These are phyloP conservation scores for Epizoanthus scotinus DNA, from an alignment of 92 coral and sea anemone species.

Conservation along the genomic window DNA sequence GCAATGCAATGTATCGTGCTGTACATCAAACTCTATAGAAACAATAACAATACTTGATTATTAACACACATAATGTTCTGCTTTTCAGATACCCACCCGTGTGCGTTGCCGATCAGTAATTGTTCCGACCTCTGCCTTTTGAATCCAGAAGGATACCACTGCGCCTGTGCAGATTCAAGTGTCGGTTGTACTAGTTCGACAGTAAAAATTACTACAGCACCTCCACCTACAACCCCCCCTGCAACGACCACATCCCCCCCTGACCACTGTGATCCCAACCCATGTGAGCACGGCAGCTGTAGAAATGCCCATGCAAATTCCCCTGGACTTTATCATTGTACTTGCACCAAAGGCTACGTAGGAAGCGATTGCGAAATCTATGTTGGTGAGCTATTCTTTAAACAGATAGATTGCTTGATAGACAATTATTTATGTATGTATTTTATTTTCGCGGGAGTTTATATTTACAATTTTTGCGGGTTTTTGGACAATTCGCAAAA, in stretches of 20 bases:
- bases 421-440: too few relatives aligned
- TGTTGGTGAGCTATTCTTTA: neutral
- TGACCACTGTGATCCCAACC: neutral
- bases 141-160: conserved; percentile 38
- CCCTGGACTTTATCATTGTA: neutral
- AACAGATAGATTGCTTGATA: neutral
- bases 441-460: too few relatives aligned
- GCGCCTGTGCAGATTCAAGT: conserved; percentile 36
- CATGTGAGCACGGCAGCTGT: neutral
- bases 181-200: conserved; percentile 24
- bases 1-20: neutral
- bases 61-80: neutral
- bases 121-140: conserved; percentile 37
- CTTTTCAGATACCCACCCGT: conserved; percentile 37
- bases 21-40: neutral
- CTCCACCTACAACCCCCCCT: conserved; percentile 6
- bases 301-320: too few relatives aligned
- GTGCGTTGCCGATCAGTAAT: conserved; percentile 16
- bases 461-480: too few relatives aligned
- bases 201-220: conserved; percentile 4
- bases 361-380: neutral
- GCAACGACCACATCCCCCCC: neutral
- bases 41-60: neutral
- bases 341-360: neutral
- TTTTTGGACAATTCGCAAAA: too few relatives aligned